A percentile compares a stretch with the other conserved stretches of the same genome.
Evolutionary conservation across 2,113 vertebrate genomes (phyloP).

Genomic region (Pandion haliaetus): DNA sequence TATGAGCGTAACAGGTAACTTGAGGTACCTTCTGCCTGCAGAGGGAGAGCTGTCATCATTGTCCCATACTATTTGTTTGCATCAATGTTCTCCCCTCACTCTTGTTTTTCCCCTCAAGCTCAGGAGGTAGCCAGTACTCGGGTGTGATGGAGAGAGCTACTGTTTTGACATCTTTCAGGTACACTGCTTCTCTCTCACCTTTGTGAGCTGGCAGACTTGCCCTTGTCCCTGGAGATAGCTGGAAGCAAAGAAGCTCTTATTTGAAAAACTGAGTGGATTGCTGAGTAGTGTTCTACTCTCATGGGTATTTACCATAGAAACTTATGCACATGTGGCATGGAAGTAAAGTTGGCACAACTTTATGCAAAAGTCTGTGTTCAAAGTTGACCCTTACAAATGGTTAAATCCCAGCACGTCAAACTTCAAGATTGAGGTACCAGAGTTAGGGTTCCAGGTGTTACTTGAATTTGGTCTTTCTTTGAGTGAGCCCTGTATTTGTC

Average conservation of each 20-base stretch:
- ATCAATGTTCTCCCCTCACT: accelerated
- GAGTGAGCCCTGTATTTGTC: not conserved
- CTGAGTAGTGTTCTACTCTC: not conserved
- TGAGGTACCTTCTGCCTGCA: not conserved
- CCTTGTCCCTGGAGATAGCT: not conserved
- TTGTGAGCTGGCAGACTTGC: not conserved
- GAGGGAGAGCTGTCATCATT: accelerated
- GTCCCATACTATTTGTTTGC: no score
- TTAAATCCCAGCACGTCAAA: not conserved
- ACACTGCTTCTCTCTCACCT: not conserved
- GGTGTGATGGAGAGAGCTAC: not conserved
- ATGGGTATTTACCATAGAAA: not conserved
- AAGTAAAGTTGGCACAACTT: not conserved
- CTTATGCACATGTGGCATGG: not conserved
- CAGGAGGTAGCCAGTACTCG: accelerated
- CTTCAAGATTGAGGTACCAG: not conserved
- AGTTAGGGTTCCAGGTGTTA: not conserved
- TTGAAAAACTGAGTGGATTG: not conserved
- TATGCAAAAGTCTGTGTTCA: not conserved
- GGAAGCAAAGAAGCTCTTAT: not conserved
- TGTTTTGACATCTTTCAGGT: not conserved
- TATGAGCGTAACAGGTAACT: constrained; percentile 88
- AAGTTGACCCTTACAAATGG: not conserved
- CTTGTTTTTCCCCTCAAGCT: not conserved
- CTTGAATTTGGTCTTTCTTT: not conserved